A percentile compares a stretch with the other conserved stretches of the same genome.
Evolutionary conservation across 1,140 invertebrate genomes (phyloP).

Genomic region (Bursaphelenchus mucronatus): DNA sequence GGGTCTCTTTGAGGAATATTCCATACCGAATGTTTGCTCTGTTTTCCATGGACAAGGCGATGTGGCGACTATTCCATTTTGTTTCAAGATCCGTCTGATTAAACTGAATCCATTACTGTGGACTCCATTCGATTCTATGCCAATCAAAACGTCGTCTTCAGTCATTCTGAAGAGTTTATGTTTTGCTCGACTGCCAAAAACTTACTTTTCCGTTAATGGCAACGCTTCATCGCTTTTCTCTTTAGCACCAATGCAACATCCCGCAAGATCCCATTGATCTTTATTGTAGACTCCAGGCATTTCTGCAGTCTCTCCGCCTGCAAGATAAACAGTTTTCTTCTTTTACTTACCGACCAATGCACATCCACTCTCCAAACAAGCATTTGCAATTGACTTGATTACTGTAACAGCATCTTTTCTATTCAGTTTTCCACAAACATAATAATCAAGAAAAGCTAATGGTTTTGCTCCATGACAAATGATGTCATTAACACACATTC

Average conservation of each 20-base stretch:
- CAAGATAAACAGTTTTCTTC: conserved; percentile 25
- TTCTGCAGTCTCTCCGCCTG: conserved; percentile 89
- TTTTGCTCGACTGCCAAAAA: conserved; percentile 8
- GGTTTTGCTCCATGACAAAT: conserved; percentile 88
- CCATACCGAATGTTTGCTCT: conserved; percentile 64
- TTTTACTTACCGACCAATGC: conserved; percentile 72
- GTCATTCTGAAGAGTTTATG: conserved; percentile 66
- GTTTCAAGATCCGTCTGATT: conserved; percentile 75
- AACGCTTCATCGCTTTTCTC: conserved; percentile 33
- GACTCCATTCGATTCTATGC: conserved; percentile 78
- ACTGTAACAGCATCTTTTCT: conserved; percentile 73
- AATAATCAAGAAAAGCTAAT: conserved; percentile 92
- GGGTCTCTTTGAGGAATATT: conserved; percentile 16
- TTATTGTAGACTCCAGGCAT: conserved; percentile 87
- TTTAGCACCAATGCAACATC: conserved; percentile 77
- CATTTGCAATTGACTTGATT: conserved; percentile 78
- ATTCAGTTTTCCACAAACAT: conserved; percentile 80
- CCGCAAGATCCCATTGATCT: conserved; percentile 85
- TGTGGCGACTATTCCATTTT: conserved; percentile 68
- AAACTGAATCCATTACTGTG: conserved; percentile 96
- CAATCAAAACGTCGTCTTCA: conserved; percentile 77
- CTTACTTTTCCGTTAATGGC: conserved; percentile 29
- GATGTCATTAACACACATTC: conserved; percentile 96
- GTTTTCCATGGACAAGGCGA: conserved; percentile 75
- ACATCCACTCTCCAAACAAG: conserved; percentile 79